These are phyloP conservation scores for Drosophila maculinotata DNA, from an alignment of 2,888 invertebrate genomes.

Conservation along the genomic window DNA sequence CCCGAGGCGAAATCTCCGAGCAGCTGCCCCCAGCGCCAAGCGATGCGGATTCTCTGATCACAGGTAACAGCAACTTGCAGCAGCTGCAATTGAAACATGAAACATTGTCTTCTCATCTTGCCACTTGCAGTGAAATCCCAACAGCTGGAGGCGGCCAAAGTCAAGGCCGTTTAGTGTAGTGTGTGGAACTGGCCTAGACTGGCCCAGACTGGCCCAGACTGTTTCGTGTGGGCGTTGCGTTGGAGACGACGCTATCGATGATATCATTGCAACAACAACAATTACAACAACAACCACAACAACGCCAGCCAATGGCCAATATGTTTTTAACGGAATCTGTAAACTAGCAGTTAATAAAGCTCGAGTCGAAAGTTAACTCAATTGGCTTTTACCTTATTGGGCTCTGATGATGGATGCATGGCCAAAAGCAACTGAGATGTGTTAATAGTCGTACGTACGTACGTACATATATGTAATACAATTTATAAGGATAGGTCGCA, in stretches of 20 bases:
- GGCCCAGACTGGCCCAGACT: too few species aligned
- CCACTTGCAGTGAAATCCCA: constrained; percentile 82
- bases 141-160: constrained; percentile 79
- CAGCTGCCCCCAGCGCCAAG: constrained; percentile 45
- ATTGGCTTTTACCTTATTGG: constrained; percentile 48
- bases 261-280: constrained; percentile 34
- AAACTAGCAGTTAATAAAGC: constrained; percentile 41
- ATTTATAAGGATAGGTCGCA: too few species aligned
- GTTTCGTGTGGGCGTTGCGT: constrained; percentile 36
- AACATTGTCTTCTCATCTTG: background rate
- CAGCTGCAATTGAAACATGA: background rate
- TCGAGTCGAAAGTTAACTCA: constrained; percentile 15
- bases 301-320: constrained; percentile 1
- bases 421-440: background rate
- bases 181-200: constrained; percentile 17
- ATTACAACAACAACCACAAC: background rate
- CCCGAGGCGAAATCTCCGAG: constrained; percentile 24
- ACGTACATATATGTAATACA: too few species aligned
- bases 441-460: too few species aligned
- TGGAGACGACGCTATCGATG: constrained; percentile 25
- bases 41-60: constrained; percentile 83
- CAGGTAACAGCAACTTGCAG: constrained; percentile 66
- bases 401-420: too few species aligned
- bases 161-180: constrained; percentile 72
- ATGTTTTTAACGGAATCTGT: constrained; percentile 6